Conservation (phyloP, 2,797 vertebrate species). For the Mus minutoides region DNA sequence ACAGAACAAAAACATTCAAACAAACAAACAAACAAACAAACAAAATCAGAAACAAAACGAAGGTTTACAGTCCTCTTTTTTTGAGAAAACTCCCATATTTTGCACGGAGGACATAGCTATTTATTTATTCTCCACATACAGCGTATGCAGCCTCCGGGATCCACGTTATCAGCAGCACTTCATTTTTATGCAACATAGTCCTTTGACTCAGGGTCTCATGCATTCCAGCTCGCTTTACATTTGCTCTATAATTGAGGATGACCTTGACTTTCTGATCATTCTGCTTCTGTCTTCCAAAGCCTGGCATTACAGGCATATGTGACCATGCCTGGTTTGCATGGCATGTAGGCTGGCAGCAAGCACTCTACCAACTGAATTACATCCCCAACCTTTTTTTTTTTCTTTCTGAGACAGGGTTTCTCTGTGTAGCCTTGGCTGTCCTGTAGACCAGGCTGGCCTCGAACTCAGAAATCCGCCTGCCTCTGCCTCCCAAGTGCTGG, state of each 20-base stretch:
- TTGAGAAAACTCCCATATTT: background rate
- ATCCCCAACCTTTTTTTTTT: background rate
- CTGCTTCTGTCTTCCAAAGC: no score
- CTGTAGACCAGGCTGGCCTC: no score
- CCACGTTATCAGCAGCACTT: background rate
- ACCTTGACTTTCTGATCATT: background rate
- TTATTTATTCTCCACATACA: no score
- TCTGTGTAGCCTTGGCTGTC: no score
- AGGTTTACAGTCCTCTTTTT: background rate
- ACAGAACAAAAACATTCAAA: background rate
- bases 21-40: background rate
- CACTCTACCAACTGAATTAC: background rate
- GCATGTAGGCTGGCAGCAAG: background rate
- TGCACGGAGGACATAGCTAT: background rate
- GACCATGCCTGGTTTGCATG: background rate
- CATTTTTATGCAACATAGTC: no score
- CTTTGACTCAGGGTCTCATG: background rate
- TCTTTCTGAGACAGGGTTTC: no score
- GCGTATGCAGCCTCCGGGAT: background rate
- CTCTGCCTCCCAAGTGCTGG: no score
- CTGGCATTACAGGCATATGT: background rate
- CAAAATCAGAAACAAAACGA: background rate
- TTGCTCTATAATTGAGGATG: background rate
- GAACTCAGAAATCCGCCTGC: no score
- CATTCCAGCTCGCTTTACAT: background rate